Evolutionary conservation across 1,140 invertebrate genomes (phyloP).

Genomic region (Drosophila equinoxialis): DNA sequence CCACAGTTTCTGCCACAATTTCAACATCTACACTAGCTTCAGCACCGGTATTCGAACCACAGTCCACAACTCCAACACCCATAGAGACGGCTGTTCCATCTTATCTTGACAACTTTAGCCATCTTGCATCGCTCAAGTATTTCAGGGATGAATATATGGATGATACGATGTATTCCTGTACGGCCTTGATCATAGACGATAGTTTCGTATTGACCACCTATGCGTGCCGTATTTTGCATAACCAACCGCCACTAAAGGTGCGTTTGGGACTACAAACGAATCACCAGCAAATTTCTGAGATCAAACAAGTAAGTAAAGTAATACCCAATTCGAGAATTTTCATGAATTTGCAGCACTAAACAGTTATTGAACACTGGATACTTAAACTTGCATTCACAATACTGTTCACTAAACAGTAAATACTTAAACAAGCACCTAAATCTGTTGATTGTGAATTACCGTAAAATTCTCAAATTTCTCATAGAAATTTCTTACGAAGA

Average conservation of each 20-base stretch:
- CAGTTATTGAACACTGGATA: not conserved
- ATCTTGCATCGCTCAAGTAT: slow-evolving; percentile 5
- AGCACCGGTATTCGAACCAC: no score
- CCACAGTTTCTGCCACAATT: no score
- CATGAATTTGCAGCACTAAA: not conserved
- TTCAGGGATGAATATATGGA: not conserved
- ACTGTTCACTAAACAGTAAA: no score
- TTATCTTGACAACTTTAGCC: slow-evolving; percentile 2
- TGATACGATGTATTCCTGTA: not conserved
- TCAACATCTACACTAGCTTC: no score
- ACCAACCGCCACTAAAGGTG: not conserved
- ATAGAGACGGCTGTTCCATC: no score
- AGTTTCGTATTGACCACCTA: slow-evolving; percentile 4
- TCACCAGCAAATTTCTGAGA: not conserved
- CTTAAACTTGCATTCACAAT: no score
- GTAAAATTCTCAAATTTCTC: no score
- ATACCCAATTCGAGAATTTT: no score
- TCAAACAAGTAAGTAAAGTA: not conserved
- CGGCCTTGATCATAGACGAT: not conserved
- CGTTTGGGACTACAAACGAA: not conserved
- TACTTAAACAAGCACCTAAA: no score
- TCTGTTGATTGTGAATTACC: no score
- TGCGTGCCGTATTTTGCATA: not conserved
- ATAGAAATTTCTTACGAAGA: no score
- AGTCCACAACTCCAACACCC: no score